Evolutionary conservation across 2,113 vertebrate genomes (phyloP).

Genomic region (Chlorodrepanis virens): DNA sequence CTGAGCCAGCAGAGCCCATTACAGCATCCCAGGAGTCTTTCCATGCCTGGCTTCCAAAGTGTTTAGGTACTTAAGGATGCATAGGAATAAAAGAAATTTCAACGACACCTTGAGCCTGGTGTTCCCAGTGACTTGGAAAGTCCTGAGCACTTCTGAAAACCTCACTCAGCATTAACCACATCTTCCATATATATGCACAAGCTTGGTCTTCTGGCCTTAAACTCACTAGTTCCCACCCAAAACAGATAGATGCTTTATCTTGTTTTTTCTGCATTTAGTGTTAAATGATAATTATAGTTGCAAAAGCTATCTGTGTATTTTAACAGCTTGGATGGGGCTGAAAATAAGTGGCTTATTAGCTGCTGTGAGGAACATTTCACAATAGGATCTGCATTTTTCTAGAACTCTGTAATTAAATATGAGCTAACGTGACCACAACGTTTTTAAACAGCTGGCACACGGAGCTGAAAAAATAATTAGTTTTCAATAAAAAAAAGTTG

Average conservation of each 20-base stretch:
- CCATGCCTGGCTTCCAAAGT: not conserved
- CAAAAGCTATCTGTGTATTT: slow-evolving; percentile 20
- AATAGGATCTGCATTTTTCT: slow-evolving; percentile 63
- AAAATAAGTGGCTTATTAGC: slow-evolving; percentile 42
- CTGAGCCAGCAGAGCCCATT: not conserved
- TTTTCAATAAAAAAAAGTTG: slow-evolving; percentile 79
- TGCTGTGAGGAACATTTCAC: slow-evolving; percentile 49
- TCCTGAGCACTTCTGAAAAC: not conserved
- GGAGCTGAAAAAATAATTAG: slow-evolving; percentile 75
- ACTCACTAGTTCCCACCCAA: not conserved
- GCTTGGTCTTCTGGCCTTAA: not conserved
- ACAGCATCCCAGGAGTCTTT: no score
- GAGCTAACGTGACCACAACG: slow-evolving; percentile 63
- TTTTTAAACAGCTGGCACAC: slow-evolving; percentile 75
- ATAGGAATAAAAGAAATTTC: not conserved
- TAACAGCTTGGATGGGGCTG: not conserved
- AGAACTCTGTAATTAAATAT: slow-evolving; percentile 68
- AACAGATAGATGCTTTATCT: not conserved
- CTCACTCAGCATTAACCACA: not conserved
- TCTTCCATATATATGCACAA: not conserved
- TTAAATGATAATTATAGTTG: not conserved
- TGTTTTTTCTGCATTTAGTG: not conserved
- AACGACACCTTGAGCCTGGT: not conserved
- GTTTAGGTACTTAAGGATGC: not conserved
- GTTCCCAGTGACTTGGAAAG: not conserved